These are phyloP conservation scores for Macaca nemestrina DNA, from an alignment of 2,113 vertebrate genomes.

Conservation along the genomic window DNA sequence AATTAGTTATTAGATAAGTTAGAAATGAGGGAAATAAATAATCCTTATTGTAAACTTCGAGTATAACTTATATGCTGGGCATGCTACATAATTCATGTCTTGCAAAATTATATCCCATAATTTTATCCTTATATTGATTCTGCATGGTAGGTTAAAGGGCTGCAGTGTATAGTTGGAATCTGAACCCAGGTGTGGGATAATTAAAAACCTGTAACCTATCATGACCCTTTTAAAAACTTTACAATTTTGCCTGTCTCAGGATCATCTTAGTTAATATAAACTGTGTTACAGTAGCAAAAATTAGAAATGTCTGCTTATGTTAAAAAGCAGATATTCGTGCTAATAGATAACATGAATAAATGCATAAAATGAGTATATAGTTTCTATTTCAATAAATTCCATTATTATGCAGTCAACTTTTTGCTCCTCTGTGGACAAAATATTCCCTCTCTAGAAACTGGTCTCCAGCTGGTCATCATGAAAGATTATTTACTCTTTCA, in stretches of 20 bases:
- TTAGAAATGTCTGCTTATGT: not conserved
- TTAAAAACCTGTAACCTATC: not conserved
- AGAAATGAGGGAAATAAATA: not conserved
- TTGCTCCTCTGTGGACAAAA: not conserved
- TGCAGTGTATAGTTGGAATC: not conserved
- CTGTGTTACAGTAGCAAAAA: not conserved
- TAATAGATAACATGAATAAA: not conserved
- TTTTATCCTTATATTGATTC: not conserved
- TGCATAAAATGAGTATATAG: not conserved
- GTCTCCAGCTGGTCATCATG: not conserved
- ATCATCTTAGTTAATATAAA: not conserved
- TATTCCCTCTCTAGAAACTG: not conserved
- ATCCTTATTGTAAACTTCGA: not conserved
- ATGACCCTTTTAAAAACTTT: not conserved
- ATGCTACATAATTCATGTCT: not conserved
- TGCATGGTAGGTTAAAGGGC: not conserved
- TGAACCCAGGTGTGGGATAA: not conserved
- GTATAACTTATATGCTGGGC: not conserved
- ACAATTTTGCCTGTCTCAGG: not conserved
- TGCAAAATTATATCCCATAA: not conserved
- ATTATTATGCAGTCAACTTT: not conserved
- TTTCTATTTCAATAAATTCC: not conserved
- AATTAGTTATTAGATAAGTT: not conserved
- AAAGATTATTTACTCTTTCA: not conserved
- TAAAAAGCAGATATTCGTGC: not conserved